These are phyloP conservation scores for Gymnosoma rotundatum DNA, from an alignment of 2,888 invertebrate genomes.

Conservation along the genomic window DNA sequence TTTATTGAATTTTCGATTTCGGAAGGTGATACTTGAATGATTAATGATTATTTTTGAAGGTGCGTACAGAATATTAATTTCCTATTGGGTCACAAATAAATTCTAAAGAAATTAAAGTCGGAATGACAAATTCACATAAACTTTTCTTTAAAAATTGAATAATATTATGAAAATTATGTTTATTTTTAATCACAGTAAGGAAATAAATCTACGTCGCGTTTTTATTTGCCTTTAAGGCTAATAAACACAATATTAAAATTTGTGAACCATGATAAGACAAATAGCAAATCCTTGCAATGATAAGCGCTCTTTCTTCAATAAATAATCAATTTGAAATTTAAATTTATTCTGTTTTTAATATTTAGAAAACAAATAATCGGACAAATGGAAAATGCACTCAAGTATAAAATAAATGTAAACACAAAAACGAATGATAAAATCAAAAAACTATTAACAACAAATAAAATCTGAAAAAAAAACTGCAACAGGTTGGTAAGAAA, in stretches of 20 bases:
- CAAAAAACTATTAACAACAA: conserved; percentile 47
- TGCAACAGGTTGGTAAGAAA: conserved; percentile 61
- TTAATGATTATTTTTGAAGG: too few relatives aligned
- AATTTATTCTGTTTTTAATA: conserved; percentile 45
- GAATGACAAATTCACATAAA: too few relatives aligned
- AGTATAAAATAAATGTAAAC: conserved; percentile 68
- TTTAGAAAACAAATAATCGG: conserved; percentile 39
- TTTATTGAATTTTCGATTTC: too few relatives aligned
- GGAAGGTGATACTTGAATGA: too few relatives aligned
- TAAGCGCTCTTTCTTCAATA: conserved; percentile 30
- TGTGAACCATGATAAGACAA: conserved; percentile 15
- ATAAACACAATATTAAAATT: conserved; percentile 1
- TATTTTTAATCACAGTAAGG: too few relatives aligned
- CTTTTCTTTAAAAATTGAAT: too few relatives aligned
- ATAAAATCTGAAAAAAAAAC: conserved; percentile 20
- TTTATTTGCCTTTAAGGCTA: conserved; percentile 37
- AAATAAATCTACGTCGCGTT: background rate
- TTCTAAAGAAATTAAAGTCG: too few relatives aligned
- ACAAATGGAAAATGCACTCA: conserved; percentile 66
- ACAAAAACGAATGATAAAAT: conserved; percentile 38
- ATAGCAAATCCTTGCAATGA: background rate
- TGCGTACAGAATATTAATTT: too few relatives aligned
- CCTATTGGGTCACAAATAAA: too few relatives aligned
- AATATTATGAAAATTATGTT: too few relatives aligned
- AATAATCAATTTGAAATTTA: conserved; percentile 68